Evolutionary conservation across 2,888 invertebrate species (phyloP).

Genomic region (Ormyrus rosae): DNA sequence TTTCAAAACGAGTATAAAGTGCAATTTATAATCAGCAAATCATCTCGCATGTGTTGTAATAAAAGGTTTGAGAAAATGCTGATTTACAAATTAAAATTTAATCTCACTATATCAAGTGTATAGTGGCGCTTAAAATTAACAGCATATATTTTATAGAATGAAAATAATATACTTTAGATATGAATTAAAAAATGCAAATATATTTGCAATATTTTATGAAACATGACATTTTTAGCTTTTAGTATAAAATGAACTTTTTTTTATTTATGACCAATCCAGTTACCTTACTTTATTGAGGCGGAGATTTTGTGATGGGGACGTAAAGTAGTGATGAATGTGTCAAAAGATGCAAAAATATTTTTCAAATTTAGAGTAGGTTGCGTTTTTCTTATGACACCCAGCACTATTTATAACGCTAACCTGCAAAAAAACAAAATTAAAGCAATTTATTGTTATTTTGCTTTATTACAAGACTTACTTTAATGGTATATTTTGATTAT

Average conservation of each 20-base stretch:
- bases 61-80: too few species aligned
- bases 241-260: slow-evolving; percentile 6
- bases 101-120: too few species aligned
- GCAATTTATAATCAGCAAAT: too few species aligned
- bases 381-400: slow-evolving; percentile 45
- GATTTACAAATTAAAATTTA: too few species aligned
- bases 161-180: too few species aligned
- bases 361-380: slow-evolving; percentile 45
- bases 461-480: neutral
- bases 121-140: too few species aligned
- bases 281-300: slow-evolving; percentile 27
- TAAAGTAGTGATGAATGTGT: slow-evolving; percentile 47
- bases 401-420: slow-evolving; percentile 26
- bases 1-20: too few species aligned
- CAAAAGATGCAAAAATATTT: slow-evolving; percentile 54
- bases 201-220: neutral
- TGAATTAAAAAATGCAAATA: too few species aligned
- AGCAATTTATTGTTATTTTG: neutral
- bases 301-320: slow-evolving; percentile 6
- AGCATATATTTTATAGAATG: too few species aligned
- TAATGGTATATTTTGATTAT: slow-evolving; percentile 8
- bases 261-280: slow-evolving; percentile 14
- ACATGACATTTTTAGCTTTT: neutral
- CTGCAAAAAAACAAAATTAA: neutral
- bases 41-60: too few species aligned